Conservation (phyloP, 2,888 invertebrate species). For the Himalopsyche anomala region DNA sequence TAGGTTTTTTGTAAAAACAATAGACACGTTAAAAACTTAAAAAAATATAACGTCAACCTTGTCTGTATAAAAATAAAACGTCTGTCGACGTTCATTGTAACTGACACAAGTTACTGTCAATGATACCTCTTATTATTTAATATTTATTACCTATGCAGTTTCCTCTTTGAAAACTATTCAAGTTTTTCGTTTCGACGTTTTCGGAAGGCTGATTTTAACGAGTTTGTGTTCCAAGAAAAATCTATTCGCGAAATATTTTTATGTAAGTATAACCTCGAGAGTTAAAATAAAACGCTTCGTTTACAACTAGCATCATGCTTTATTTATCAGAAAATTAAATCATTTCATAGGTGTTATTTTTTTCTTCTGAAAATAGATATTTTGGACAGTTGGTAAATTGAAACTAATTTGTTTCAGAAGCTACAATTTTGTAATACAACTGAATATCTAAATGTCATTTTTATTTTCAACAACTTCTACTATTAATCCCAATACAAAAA, state of each 20-base stretch:
- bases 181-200: background rate
- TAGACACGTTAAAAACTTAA: background rate
- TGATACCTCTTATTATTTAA: slow-evolving; percentile 2
- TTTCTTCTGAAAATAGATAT: slow-evolving; percentile 3
- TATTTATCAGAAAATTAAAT: background rate
- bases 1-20: slow-evolving; percentile 1
- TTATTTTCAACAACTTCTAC: too few species aligned
- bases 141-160: slow-evolving; percentile 23
- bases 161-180: background rate
- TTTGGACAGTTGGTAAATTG: background rate
- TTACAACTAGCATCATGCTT: background rate
- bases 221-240: background rate
- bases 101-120: slow-evolving; percentile 16
- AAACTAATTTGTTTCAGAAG: background rate
- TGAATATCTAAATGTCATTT: too few species aligned
- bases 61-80: background rate
- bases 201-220: background rate
- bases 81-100: background rate
- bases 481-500: too few species aligned
- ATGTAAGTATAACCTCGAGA: slow-evolving; percentile 45
- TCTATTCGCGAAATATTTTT: slow-evolving; percentile 43
- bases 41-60: background rate
- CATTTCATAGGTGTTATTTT: background rate
- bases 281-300: slow-evolving; percentile 9
- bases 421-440: too few species aligned